Percentiles rank a stretch among this genome's conserved stretches.
Evolutionary conservation across 2,888 invertebrate genomes (phyloP).

Genomic region (Xylota sylvarum): DNA sequence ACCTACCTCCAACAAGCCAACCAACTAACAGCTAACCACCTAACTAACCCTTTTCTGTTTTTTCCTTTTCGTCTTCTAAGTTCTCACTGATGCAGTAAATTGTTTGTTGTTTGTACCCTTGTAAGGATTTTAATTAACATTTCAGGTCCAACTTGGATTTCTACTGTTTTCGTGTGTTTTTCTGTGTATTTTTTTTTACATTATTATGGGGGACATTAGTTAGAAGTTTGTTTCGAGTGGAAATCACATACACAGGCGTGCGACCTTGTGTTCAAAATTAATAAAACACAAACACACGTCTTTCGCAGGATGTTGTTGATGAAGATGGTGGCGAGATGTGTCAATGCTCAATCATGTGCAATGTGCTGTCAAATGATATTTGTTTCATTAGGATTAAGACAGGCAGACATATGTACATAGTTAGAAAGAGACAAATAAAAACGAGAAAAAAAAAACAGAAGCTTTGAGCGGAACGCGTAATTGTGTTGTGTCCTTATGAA

Average conservation of each 20-base stretch:
- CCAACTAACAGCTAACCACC: slow-evolving; percentile 35
- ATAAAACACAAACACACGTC: slow-evolving; percentile 46
- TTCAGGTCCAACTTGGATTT: slow-evolving; percentile 67
- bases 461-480: slow-evolving; percentile 22
- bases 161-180: slow-evolving; percentile 31
- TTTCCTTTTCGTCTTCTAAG: slow-evolving; percentile 37
- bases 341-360: slow-evolving; percentile 70
- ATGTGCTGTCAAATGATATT: slow-evolving; percentile 60
- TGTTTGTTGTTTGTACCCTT: slow-evolving; percentile 67
- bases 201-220: slow-evolving; percentile 33
- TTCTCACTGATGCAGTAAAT: slow-evolving; percentile 73
- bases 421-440: background rate
- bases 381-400: slow-evolving; percentile 41
- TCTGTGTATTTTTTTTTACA: background rate
- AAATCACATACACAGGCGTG: slow-evolving; percentile 34
- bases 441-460: background rate
- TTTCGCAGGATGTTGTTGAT: slow-evolving; percentile 15
- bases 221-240: slow-evolving; percentile 46
- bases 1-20: slow-evolving; percentile 16
- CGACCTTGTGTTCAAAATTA: slow-evolving; percentile 55
- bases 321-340: slow-evolving; percentile 14
- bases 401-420: background rate
- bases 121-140: slow-evolving; percentile 74
- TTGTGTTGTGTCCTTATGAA: slow-evolving; percentile 54
- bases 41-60: slow-evolving; percentile 41